These are phyloP conservation scores for Xiphophorus birchmanni DNA, from an alignment of 2,797 vertebrate genomes.

Conservation along the genomic window DNA sequence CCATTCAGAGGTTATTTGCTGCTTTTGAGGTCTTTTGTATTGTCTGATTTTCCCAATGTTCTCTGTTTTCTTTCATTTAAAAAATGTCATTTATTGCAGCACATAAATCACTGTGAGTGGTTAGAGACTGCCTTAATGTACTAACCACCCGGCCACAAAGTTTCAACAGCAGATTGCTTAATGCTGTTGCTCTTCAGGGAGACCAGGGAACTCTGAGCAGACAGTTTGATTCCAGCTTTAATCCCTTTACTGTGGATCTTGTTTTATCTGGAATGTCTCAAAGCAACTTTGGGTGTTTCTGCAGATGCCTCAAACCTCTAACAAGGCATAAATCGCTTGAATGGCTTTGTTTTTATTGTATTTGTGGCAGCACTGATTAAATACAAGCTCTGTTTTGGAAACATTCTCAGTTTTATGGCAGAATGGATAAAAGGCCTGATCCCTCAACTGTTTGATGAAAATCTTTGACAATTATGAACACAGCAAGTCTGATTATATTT, in stretches of 20 bases:
- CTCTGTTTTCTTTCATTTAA: slow-evolving; percentile 20
- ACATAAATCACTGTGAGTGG: slow-evolving; percentile 16
- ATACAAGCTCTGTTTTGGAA: not conserved
- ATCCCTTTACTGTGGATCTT: slow-evolving; percentile 27
- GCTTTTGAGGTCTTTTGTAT: slow-evolving; percentile 15
- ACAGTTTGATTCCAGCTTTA: slow-evolving; percentile 20
- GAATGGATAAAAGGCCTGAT: not conserved
- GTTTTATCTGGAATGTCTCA: slow-evolving; percentile 31
- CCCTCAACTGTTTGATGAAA: not conserved
- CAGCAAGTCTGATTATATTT: not conserved
- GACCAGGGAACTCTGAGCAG: slow-evolving; percentile 8
- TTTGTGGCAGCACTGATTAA: not conserved
- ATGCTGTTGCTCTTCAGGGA: slow-evolving; percentile 10
- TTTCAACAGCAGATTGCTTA: slow-evolving; percentile 12
- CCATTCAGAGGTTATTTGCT: not conserved
- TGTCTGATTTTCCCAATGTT: not conserved
- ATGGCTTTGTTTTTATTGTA: slow-evolving; percentile 4
- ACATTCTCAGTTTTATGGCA: not conserved
- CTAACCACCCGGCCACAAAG: slow-evolving; percentile 16
- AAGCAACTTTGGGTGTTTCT: slow-evolving; percentile 11
- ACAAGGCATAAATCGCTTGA: slow-evolving; percentile 11
- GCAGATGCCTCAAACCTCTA: slow-evolving; percentile 26
- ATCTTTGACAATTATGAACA: not conserved
- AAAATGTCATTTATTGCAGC: slow-evolving; percentile 29
- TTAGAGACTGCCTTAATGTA: slow-evolving; percentile 8